Conservation (phyloP, 1,140 invertebrate species). For the Probaryconus sp. region DNA sequence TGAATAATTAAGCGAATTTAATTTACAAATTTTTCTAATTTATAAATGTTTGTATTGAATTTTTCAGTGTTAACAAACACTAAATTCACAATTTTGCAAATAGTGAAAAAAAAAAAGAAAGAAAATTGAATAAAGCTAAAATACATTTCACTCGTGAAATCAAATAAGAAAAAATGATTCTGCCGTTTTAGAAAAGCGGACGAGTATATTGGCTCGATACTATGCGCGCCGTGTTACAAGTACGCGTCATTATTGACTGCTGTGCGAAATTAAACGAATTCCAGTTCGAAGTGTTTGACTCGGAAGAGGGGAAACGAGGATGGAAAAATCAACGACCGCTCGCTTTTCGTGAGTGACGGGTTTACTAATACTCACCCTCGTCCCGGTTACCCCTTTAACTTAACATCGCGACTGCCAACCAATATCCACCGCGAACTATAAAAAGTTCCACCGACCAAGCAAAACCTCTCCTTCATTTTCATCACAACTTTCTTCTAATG, state of each 20-base stretch:
- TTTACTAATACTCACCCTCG: conserved; percentile 61
- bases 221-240: conserved; percentile 56
- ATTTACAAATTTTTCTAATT: not conserved
- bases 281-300: conserved; percentile 61
- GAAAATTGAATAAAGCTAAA: conserved; percentile 16
- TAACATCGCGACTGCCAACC: conserved; percentile 9
- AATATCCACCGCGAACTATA: conserved; percentile 28
- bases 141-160: conserved; percentile 47
- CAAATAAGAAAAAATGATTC: conserved; percentile 64
- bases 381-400: conserved; percentile 41
- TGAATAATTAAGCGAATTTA: not conserved
- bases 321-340: conserved; percentile 68
- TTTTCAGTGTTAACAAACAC: too few relatives aligned
- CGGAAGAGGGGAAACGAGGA: conserved; percentile 51
- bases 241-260: conserved; percentile 59
- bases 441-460: too few relatives aligned
- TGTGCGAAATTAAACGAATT: conserved; percentile 68
- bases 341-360: conserved; percentile 65
- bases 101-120: not conserved
- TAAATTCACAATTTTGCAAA: conserved; percentile 28
- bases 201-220: conserved; percentile 54
- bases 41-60: not conserved
- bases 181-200: conserved; percentile 39
- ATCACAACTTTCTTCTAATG: too few relatives aligned
- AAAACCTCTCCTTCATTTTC: too few relatives aligned